Conservation (phyloP, 2,888 invertebrate species). For the Cantharis nigra region DNA sequence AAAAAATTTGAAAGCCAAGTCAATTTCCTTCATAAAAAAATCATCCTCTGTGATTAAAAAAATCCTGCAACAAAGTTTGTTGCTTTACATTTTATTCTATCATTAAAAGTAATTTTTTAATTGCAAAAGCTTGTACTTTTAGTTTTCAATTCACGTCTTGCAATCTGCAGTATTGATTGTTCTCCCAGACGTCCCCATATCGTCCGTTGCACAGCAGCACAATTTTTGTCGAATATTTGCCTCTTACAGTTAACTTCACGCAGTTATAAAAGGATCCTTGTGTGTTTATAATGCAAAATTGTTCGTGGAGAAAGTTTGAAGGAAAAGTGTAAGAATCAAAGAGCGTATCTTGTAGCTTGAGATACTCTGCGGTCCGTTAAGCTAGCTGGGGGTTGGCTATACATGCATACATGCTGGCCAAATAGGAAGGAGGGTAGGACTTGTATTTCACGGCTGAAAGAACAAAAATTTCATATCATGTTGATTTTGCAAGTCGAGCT, state of each 20-base stretch:
- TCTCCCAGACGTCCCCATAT: not conserved
- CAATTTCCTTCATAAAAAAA: not conserved
- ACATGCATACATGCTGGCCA: slow-evolving; percentile 9
- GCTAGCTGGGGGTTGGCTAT: slow-evolving; percentile 5
- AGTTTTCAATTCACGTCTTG: not conserved
- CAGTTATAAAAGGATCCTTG: not conserved
- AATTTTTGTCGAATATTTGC: not conserved
- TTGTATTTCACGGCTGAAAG: slow-evolving; percentile 48
- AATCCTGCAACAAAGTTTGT: not conserved
- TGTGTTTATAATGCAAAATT: slow-evolving; percentile 1
- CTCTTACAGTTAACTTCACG: not conserved
- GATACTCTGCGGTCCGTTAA: slow-evolving; percentile 25
- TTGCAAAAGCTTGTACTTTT: not conserved
- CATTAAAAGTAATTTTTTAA: not conserved
- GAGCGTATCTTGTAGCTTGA: slow-evolving; percentile 19
- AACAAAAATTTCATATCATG: slow-evolving; percentile 54
- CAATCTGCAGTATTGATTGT: not conserved
- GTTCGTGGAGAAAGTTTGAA: slow-evolving; percentile 3
- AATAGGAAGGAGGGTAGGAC: slow-evolving; percentile 35
- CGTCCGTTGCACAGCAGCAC: not conserved
- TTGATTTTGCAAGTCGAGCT: slow-evolving; percentile 48
- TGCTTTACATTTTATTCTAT: not conserved
- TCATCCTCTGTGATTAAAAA: not conserved
- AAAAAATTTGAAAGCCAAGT: not conserved
- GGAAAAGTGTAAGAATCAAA: slow-evolving; percentile 17